Evolutionary conservation across 2,797 vertebrate genomes (phyloP).

Genomic region (Pseudochirops cupreus): DNA sequence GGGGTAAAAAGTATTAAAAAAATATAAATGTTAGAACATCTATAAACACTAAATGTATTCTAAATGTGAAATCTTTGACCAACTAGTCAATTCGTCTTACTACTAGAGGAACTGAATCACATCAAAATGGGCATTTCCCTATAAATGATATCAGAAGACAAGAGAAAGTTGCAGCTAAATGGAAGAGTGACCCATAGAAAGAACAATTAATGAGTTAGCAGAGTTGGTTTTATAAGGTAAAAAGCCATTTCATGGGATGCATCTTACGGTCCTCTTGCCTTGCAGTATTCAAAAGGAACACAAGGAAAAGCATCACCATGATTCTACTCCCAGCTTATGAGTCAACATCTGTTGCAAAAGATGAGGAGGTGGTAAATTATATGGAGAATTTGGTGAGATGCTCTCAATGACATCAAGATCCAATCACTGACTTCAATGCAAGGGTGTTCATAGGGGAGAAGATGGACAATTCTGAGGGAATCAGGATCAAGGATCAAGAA

Average conservation of each 20-base stretch:
- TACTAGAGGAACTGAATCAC: neutral
- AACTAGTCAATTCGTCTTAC: neutral
- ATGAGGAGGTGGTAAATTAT: neutral
- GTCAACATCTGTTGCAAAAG: neutral
- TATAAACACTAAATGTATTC: neutral
- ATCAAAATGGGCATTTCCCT: neutral
- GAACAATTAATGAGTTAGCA: neutral
- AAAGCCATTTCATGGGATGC: neutral
- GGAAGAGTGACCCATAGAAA: neutral
- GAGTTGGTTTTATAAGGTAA: neutral
- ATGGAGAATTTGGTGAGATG: neutral
- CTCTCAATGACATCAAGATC: neutral
- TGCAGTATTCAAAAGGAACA: neutral
- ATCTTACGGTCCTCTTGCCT: neutral
- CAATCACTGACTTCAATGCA: neutral
- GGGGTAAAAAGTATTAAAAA: no score
- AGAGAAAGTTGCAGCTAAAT: neutral
- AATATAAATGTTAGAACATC: no score
- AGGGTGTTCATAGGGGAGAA: neutral
- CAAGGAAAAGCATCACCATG: neutral
- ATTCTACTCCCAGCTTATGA: neutral
- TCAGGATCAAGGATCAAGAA: neutral
- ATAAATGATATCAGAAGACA: neutral
- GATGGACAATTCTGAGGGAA: neutral
- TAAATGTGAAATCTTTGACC: neutral